phyloP scores from a whole-genome alignment of 2,888 invertebrate species.

The Oxyteleia sp. region DNA sequence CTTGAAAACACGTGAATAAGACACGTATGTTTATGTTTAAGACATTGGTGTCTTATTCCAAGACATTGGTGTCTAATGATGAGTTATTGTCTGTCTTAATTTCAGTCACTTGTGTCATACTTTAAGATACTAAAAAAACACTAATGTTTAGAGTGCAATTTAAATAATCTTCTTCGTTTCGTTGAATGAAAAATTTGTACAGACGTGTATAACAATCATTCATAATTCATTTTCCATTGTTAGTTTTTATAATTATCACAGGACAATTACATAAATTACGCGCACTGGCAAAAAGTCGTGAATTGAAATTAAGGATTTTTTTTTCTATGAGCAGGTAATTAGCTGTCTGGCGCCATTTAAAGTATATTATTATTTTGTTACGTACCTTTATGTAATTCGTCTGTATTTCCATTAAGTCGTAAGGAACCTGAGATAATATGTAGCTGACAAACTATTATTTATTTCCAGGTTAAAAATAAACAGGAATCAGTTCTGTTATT shows the following conservation, averaged over 20 bases:
- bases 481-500: background rate
- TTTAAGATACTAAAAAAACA: too few species aligned
- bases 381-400: conserved; percentile 38
- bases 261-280: conserved; percentile 52
- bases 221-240: conserved; percentile 9
- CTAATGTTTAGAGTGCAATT: too few species aligned
- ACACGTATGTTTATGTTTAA: too few species aligned
- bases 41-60: too few species aligned
- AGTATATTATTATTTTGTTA: conserved; percentile 49
- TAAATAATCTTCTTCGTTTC: background rate
- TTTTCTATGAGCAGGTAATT: conserved; percentile 35
- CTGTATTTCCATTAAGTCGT: conserved; percentile 30
- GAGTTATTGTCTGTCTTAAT: too few species aligned
- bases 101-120: too few species aligned
- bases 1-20: too few species aligned
- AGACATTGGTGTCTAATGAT: too few species aligned
- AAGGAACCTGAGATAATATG: conserved; percentile 16
- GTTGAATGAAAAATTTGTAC: conserved; percentile 9
- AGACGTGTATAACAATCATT: conserved; percentile 1
- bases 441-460: conserved; percentile 13
- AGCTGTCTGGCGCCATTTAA: conserved; percentile 59
- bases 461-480: background rate
- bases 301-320: conserved; percentile 33
- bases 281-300: conserved; percentile 23
- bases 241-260: conserved; percentile 30